Conservation (phyloP, 37 sponge, comb jelly and placozoan genomes). For the Mnemiopsis leidyi region DNA sequence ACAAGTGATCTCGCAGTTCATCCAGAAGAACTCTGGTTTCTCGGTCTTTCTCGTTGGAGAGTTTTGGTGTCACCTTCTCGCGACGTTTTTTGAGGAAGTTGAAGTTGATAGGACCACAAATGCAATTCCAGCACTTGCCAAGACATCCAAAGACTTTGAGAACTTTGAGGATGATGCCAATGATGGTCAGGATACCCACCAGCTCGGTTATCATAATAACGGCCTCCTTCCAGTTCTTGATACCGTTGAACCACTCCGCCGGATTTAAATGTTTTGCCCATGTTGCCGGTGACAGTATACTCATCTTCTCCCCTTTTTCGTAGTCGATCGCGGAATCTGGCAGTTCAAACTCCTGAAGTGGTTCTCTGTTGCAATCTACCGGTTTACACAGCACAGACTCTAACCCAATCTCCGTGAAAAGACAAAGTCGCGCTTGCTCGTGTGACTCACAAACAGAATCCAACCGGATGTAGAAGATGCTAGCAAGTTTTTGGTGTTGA, state of each 20-base stretch:
- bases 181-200: slow-evolving; percentile 10
- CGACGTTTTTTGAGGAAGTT: neutral
- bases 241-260: slow-evolving; percentile 61
- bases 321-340: slow-evolving; percentile 29
- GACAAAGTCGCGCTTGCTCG: slow-evolving; percentile 2
- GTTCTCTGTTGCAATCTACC: neutral
- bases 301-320: slow-evolving; percentile 54
- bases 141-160: neutral
- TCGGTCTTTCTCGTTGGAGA: neutral
- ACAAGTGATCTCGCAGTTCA: neutral
- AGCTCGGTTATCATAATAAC: slow-evolving; percentile 39
- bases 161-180: slow-evolving; percentile 10
- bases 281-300: slow-evolving; percentile 29
- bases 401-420: neutral
- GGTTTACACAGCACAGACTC: neutral
- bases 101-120: neutral
- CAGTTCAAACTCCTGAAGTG: slow-evolving; percentile 30
- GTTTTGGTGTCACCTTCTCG: neutral
- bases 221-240: slow-evolving; percentile 39
- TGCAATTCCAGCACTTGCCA: neutral
- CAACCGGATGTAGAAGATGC: neutral
- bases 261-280: slow-evolving; percentile 61
- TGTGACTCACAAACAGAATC: neutral
- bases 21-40: neutral
- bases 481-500: neutral